Percentiles rank a stretch among this genome's conserved stretches.
Evolutionary conservation across 2,888 invertebrate species (phyloP).

Genomic region (Fragum sueziense): DNA sequence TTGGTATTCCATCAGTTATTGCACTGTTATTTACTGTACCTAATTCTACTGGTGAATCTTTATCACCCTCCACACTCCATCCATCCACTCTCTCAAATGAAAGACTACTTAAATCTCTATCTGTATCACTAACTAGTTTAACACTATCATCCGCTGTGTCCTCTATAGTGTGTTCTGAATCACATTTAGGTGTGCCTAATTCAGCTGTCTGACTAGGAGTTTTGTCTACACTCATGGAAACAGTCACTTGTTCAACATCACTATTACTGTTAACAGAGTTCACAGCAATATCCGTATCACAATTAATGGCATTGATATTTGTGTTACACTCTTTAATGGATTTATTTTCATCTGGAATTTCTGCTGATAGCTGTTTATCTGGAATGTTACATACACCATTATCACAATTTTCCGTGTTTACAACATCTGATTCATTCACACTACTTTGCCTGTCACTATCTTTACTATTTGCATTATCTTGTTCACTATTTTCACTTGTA

Average conservation of each 20-base stretch:
- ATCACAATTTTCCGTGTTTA: constrained; percentile 9
- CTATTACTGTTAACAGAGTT: not conserved
- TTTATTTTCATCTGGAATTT: not conserved
- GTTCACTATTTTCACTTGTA: not conserved
- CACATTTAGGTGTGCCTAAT: not conserved
- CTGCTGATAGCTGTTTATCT: not conserved
- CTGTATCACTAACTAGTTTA: not conserved
- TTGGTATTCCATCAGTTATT: constrained; percentile 7
- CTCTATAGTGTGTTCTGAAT: not conserved
- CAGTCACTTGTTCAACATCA: not conserved
- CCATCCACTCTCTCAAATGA: constrained; percentile 9
- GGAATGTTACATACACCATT: not conserved
- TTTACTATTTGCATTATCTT: not conserved
- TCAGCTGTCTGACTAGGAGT: not conserved
- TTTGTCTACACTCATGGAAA: not conserved
- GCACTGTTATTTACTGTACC: constrained; percentile 1
- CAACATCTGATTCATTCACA: not conserved
- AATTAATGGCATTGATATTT: constrained; percentile 1
- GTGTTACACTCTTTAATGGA: not conserved
- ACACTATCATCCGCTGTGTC: not conserved
- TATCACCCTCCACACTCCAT: not conserved
- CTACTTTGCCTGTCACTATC: not conserved
- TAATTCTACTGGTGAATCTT: not conserved
- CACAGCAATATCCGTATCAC: not conserved
- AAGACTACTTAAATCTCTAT: not conserved